These are phyloP conservation scores for Aptenodytes patagonicus DNA, from an alignment of 2,113 vertebrate genomes.

Conservation along the genomic window DNA sequence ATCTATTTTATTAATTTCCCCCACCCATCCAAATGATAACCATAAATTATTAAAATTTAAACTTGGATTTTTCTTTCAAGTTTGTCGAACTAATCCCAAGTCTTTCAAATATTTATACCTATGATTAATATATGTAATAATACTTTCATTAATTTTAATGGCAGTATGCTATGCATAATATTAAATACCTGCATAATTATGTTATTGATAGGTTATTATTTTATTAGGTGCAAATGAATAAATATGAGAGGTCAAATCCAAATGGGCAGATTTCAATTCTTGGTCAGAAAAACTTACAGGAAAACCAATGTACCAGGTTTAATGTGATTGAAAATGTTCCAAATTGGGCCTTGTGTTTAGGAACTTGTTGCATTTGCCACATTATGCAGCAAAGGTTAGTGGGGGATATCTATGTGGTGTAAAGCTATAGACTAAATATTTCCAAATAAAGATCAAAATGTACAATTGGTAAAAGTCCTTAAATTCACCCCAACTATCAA, in stretches of 20 bases:
- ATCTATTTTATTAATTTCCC: not conserved
- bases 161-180: not conserved
- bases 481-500: not conserved
- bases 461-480: not conserved
- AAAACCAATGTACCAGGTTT: not conserved
- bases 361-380: not conserved
- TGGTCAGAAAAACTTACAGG: not conserved
- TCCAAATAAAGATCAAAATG: not conserved
- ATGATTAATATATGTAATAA: not conserved
- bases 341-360: not conserved
- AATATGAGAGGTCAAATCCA: not conserved
- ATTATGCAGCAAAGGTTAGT: not conserved
- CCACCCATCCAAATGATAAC: not conserved
- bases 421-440: not conserved
- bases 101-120: not conserved
- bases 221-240: not conserved
- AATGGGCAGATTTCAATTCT: not conserved
- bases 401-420: fast-evolving
- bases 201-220: not conserved
- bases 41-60: not conserved
- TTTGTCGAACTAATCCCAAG: not conserved
- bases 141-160: not conserved
- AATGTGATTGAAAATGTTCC: not conserved
- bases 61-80: not conserved
- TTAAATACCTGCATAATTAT: not conserved